phyloP scores from a whole-genome alignment of 2,797 vertebrate genomes.

The Ambastaia sidthimunki region DNA sequence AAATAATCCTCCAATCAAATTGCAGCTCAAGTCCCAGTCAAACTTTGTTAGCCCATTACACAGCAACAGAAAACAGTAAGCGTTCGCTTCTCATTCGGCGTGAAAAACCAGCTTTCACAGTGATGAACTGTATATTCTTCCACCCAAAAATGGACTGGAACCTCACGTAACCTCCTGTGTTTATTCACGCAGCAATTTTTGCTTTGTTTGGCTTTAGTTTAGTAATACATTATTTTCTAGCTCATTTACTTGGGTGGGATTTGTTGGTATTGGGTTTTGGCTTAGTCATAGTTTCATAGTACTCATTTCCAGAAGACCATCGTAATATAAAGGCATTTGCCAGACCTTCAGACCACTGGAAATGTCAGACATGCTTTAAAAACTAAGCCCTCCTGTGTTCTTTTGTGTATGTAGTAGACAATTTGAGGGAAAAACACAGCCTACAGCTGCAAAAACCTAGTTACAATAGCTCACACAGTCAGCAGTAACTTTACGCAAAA shows the following conservation, averaged over 20 bases:
- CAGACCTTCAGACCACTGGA: not conserved
- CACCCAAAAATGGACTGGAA: constrained; percentile 9
- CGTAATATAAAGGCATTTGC: not conserved
- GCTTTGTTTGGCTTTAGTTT: constrained; percentile 20
- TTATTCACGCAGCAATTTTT: not conserved
- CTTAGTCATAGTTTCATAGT: constrained; percentile 1
- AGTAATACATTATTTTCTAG: constrained; percentile 3
- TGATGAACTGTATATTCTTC: not conserved
- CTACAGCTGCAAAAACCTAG: not conserved
- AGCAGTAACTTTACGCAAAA: constrained; percentile 43
- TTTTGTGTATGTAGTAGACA: constrained; percentile 13
- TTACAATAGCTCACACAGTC: constrained; percentile 24
- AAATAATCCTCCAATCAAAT: constrained; percentile 55
- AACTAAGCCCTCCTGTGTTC: not conserved
- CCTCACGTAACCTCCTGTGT: not conserved
- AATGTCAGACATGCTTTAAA: not conserved
- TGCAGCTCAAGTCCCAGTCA: constrained; percentile 62
- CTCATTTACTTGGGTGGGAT: not conserved
- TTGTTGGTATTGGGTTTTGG: constrained; percentile 12
- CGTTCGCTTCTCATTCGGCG: constrained; percentile 54
- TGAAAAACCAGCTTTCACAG: not conserved
- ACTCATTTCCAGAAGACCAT: not conserved
- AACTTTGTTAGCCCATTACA: constrained; percentile 64
- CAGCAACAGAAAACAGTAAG: constrained; percentile 69
- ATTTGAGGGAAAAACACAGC: not conserved